These are phyloP conservation scores for Papilio machaon DNA, from an alignment of 1,140 invertebrate genomes.

Conservation along the genomic window DNA sequence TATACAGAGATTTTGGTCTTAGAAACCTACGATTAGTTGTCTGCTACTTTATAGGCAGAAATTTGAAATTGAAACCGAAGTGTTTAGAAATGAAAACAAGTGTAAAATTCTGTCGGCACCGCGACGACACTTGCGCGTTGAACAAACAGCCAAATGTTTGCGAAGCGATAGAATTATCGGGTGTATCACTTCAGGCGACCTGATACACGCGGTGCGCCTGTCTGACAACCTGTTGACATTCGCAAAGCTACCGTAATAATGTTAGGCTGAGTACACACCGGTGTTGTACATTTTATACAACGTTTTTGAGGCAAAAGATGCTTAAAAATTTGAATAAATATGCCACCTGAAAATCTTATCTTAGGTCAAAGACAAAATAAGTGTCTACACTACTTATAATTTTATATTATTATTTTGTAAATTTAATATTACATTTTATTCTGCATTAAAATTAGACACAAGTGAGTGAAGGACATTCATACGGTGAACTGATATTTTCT, in stretches of 20 bases:
- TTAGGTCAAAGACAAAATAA: no score
- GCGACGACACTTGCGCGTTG: neutral
- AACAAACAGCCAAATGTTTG: constrained; percentile 12
- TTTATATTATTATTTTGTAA: no score
- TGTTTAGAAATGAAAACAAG: neutral
- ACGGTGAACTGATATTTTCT: no score
- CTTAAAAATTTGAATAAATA: neutral
- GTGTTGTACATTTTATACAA: neutral
- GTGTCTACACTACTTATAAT: no score
- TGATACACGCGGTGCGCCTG: constrained; percentile 23
- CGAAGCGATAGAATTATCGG: constrained; percentile 30
- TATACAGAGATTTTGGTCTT: no score
- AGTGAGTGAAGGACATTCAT: no score
- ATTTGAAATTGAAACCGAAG: neutral
- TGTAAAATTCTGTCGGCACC: neutral
- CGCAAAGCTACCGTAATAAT: constrained; percentile 31
- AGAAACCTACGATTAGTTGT: neutral
- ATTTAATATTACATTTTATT: no score
- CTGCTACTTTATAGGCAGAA: neutral
- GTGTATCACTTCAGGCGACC: neutral
- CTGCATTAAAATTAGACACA: no score
- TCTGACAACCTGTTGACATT: constrained; percentile 33
- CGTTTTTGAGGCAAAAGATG: neutral
- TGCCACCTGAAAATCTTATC: no score
- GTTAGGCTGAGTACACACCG: neutral